Evolutionary conservation across 2,888 invertebrate genomes (phyloP), one percentile per base, ranked within the genome.

Genomic region (Tipula confusa): DNA sequence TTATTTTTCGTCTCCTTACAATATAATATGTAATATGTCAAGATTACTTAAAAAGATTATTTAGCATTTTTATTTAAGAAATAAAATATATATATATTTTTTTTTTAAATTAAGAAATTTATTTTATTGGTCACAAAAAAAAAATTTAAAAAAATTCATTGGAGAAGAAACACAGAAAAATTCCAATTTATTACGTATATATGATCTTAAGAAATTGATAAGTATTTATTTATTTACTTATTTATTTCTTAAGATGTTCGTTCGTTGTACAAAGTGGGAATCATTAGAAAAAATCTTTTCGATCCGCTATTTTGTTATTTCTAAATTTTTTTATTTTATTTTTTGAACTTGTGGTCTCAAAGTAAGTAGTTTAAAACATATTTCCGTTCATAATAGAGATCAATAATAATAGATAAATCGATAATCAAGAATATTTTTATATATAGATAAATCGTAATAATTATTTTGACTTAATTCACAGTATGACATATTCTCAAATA

Each of bases 401-500:
- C 64, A 64, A 18, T 24, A 64, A 64, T 64, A 64, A 24, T 64
- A 64, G 64, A 64, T 64, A 64, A 64, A 64, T 64, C 64, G 18
- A 64, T 64, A 64, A 64, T 64, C 64, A 64, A 64, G 64, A 64
- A 24, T 64, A 64, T 43, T n/a, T 64, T 13, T 38, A 64, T 64
- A 18, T 64, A 36, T 36, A 24, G 64, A 64, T 64, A 64, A 64
- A 64, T 64, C 24, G 64, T 64, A 64, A 64, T 64, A 64, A 64
- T 64, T 64, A 64, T 64, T 64, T 64, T 64, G 64, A 64, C 64
- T 64, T 64, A 64, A 64, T 64, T 64, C 64, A 64, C 64, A 64
- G 64, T 64, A 64, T 64, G 64, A 64, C 64, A 64, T 64, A 64
- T 64, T 64, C n/a, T n/a, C 64, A 24, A 24, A 24, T 24, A 64